A percentile compares a stretch with the other conserved stretches of the same genome.
Evolutionary conservation across 2,113 vertebrate genomes (phyloP).

Genomic region (Lophochroa leadbeateri): DNA sequence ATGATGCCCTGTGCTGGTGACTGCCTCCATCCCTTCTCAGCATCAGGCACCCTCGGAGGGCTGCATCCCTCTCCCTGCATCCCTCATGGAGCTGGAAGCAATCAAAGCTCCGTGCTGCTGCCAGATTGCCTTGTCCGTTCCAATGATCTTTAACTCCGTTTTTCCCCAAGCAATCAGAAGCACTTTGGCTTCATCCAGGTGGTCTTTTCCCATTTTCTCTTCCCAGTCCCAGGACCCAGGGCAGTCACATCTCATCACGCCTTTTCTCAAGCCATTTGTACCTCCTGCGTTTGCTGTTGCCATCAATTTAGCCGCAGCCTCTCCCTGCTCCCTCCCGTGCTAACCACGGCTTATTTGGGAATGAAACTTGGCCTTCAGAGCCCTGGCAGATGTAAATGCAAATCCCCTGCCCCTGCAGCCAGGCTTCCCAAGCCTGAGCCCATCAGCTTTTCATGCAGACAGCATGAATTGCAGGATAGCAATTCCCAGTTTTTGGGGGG

Average conservation of each 20-base stretch:
- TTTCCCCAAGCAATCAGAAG: constrained; percentile 43
- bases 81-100: not conserved
- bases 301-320: not conserved
- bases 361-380: not conserved
- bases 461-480: not conserved
- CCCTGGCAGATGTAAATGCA: not conserved
- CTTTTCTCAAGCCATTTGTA: constrained; percentile 11
- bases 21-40: rapidly evolving
- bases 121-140: constrained; percentile 68
- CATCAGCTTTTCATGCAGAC: rapidly evolving
- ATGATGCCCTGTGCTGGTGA: rapidly evolving
- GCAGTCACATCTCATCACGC: constrained; percentile 63
- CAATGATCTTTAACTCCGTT: constrained; percentile 48
- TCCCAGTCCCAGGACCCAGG: not conserved
- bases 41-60: not conserved
- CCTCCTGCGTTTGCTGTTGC: not conserved
- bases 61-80: not conserved
- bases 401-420: not conserved
- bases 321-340: not conserved
- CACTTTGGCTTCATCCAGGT: constrained; percentile 46
- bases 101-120: not conserved
- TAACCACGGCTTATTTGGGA: not conserved
- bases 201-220: constrained; percentile 46
- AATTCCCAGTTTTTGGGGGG: rapidly evolving
- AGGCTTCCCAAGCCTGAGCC: not conserved